Conservation (phyloP, 2,888 invertebrate species). For the Drosophila vallismaia region DNA sequence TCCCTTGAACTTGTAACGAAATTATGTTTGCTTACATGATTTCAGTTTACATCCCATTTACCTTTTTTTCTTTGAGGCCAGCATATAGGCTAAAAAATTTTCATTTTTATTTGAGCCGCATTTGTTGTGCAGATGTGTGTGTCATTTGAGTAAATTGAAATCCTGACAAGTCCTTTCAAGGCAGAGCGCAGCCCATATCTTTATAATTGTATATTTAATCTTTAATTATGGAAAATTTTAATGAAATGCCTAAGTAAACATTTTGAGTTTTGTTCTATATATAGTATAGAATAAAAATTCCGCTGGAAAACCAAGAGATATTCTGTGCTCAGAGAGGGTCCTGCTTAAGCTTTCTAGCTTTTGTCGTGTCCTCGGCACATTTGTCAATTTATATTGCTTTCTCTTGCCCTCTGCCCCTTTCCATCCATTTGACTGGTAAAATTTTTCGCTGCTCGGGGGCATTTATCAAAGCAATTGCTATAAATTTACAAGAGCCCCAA, state of each 20-base stretch:
- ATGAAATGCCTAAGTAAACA: slow-evolving; percentile 48
- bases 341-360: background rate
- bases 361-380: slow-evolving; percentile 46
- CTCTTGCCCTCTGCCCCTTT: slow-evolving; percentile 18
- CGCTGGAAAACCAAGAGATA: slow-evolving; percentile 1
- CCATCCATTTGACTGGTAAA: slow-evolving; percentile 2
- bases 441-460: slow-evolving; percentile 46
- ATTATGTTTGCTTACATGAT: slow-evolving; percentile 51
- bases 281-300: slow-evolving; percentile 38
- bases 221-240: slow-evolving; percentile 62
- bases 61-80: slow-evolving; percentile 17
- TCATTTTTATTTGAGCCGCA: slow-evolving; percentile 25
- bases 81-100: slow-evolving; percentile 41
- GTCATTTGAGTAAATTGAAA: slow-evolving; percentile 64
- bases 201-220: slow-evolving; percentile 44
- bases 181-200: slow-evolving; percentile 1
- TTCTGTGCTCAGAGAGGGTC: background rate
- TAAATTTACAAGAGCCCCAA: slow-evolving; percentile 68
- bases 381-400: slow-evolving; percentile 55
- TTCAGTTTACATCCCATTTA: slow-evolving; percentile 24
- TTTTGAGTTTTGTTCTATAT: slow-evolving; percentile 62
- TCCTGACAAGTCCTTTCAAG: slow-evolving; percentile 23
- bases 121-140: slow-evolving; percentile 43
- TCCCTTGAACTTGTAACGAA: slow-evolving; percentile 28
- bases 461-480: slow-evolving; percentile 59